Conservation (phyloP, 2,888 invertebrate species). For the Phalera bucephala region DNA sequence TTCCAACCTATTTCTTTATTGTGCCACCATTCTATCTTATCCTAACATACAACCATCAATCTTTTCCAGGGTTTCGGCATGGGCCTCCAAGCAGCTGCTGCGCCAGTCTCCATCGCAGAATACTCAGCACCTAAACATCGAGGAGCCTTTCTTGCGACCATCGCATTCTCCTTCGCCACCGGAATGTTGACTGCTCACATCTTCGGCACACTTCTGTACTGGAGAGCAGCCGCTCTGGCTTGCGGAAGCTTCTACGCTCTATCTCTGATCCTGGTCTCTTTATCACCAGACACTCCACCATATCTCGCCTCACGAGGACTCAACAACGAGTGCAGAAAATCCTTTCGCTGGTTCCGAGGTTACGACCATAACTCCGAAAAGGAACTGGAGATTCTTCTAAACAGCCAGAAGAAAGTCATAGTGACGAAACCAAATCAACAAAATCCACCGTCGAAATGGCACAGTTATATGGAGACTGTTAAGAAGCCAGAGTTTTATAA, state of each 20-base stretch:
- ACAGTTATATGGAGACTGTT: constrained; percentile 44
- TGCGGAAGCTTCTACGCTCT: constrained; percentile 75
- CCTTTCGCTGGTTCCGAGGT: constrained; percentile 84
- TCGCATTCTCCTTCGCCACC: constrained; percentile 84
- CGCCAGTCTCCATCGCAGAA: constrained; percentile 74
- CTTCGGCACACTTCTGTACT: constrained; percentile 84
- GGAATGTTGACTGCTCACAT: constrained; percentile 86
- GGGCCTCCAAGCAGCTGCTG: constrained; percentile 78
- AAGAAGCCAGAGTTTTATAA: constrained; percentile 81
- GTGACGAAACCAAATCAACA: too few relatives aligned
- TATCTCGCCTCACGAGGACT: constrained; percentile 84
- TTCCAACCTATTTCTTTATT: too few relatives aligned
- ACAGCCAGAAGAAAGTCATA: constrained; percentile 54
- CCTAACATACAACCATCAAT: too few relatives aligned
- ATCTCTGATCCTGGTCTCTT: constrained; percentile 74
- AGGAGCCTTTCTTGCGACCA: constrained; percentile 84
- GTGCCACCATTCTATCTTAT: too few relatives aligned
- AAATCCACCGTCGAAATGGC: constrained; percentile 54
- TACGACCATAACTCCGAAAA: constrained; percentile 61
- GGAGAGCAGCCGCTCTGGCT: constrained; percentile 82
- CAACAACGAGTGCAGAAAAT: constrained; percentile 77
- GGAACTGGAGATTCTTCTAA: constrained; percentile 72
- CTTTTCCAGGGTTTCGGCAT: constrained; percentile 77
- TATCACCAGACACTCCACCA: constrained; percentile 86
- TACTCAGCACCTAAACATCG: constrained; percentile 83